These are phyloP conservation scores for Dione juno DNA, from an alignment of 2,888 invertebrate genomes.

Conservation along the genomic window DNA sequence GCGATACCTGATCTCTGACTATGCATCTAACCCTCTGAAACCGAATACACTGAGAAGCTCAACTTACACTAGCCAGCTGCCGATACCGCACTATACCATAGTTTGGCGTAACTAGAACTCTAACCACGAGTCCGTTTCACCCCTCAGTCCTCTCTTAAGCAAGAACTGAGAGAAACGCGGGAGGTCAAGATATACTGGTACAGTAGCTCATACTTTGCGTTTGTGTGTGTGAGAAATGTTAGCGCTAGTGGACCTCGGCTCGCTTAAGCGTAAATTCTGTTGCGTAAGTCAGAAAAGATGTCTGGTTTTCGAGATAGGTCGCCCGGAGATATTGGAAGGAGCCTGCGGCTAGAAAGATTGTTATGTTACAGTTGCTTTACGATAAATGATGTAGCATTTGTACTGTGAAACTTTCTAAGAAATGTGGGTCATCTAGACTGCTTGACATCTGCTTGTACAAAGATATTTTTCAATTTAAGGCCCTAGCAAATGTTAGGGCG, in stretches of 20 bases:
- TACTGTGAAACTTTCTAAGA: slow-evolving; percentile 34
- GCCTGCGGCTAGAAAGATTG: slow-evolving; percentile 56
- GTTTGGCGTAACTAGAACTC: slow-evolving; percentile 75
- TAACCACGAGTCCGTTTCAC: slow-evolving; percentile 69
- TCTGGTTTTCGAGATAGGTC: slow-evolving; percentile 73
- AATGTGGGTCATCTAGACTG: slow-evolving; percentile 35
- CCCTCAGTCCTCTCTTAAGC: slow-evolving; percentile 60
- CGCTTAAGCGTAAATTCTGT: slow-evolving; percentile 82
- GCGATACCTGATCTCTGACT: slow-evolving; percentile 52
- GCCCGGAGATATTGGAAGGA: slow-evolving; percentile 66
- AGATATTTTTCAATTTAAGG: slow-evolving; percentile 29
- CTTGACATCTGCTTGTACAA: slow-evolving; percentile 2
- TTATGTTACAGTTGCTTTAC: slow-evolving; percentile 44
- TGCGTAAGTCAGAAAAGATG: slow-evolving; percentile 81
- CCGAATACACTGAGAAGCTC: slow-evolving; percentile 53
- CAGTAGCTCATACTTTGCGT: slow-evolving; percentile 73
- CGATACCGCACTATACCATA: slow-evolving; percentile 79
- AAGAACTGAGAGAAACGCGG: slow-evolving; percentile 58
- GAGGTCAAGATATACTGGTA: slow-evolving; percentile 53
- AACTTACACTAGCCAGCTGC: slow-evolving; percentile 57
- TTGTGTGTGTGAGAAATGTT: slow-evolving; percentile 79
- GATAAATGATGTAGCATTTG: slow-evolving; percentile 38
- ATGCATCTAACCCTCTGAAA: slow-evolving; percentile 48
- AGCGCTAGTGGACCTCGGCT: slow-evolving; percentile 75
- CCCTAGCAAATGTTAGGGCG: background rate